Percentiles rank a stretch among this genome's conserved stretches.
phyloP scores from a whole-genome alignment of 2,888 invertebrate genomes.

The Melanotus villosus region DNA sequence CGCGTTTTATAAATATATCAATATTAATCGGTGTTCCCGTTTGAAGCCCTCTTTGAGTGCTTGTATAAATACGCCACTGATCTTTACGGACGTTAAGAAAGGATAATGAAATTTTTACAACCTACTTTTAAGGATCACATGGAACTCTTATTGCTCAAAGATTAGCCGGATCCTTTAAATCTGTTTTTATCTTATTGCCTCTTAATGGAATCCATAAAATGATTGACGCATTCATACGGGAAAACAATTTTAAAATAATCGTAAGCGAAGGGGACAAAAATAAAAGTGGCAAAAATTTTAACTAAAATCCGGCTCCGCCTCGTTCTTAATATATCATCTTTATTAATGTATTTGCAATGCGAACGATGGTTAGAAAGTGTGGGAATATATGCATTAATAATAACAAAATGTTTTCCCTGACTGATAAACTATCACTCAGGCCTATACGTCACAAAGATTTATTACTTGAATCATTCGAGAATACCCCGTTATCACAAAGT shows the following conservation, averaged over 20 bases:
- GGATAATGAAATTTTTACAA: slow-evolving; percentile 21
- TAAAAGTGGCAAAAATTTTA: no score
- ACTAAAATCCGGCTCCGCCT: not conserved
- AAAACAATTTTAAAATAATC: slow-evolving; percentile 1
- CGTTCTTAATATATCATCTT: not conserved
- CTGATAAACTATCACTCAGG: slow-evolving; percentile 22
- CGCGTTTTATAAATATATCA: slow-evolving; percentile 10
- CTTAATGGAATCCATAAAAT: not conserved
- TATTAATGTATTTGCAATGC: slow-evolving; percentile 1
- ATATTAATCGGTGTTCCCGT: slow-evolving; percentile 1
- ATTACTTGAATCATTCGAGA: slow-evolving; percentile 25
- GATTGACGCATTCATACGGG: not conserved
- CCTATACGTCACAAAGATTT: slow-evolving; percentile 30
- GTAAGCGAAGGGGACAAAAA: not conserved
- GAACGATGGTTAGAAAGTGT: slow-evolving; percentile 4
- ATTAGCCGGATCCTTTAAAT: slow-evolving; percentile 10
- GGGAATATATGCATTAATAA: slow-evolving; percentile 16
- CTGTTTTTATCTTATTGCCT: slow-evolving; percentile 7
- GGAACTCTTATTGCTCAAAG: slow-evolving; percentile 20
- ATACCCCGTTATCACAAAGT: slow-evolving; percentile 33
- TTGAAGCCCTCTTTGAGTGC: not conserved
- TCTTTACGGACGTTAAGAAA: slow-evolving; percentile 9
- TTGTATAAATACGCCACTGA: slow-evolving; percentile 22
- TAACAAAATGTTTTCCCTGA: slow-evolving; percentile 16
- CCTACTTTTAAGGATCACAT: slow-evolving; percentile 23